Evolutionary conservation across 2,797 vertebrate genomes (phyloP).

Genomic region (Anas flavirostris): DNA sequence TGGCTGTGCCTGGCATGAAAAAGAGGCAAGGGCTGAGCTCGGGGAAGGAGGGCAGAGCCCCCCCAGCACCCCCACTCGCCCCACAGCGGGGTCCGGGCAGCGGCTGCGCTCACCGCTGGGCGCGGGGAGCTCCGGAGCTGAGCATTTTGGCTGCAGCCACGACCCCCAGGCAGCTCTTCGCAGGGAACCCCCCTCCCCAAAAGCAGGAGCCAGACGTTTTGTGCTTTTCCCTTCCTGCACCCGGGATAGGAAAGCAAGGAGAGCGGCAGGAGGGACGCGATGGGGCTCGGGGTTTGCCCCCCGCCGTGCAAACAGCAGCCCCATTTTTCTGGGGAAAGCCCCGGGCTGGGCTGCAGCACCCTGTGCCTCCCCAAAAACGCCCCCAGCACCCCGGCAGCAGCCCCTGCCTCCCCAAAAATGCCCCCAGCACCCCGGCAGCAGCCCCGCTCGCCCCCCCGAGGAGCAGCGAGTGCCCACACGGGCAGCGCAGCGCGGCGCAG

Average conservation of each 20-base stretch:
- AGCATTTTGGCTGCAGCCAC: not conserved
- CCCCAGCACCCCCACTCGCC: no score
- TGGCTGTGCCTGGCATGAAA: not conserved
- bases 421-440: not conserved
- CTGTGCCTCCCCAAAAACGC: not conserved
- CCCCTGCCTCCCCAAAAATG: not conserved
- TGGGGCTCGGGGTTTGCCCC: not conserved
- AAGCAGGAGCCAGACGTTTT: rapidly evolving
- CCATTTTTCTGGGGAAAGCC: not conserved
- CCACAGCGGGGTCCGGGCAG: rapidly evolving
- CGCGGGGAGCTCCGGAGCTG: not conserved
- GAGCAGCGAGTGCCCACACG: not conserved
- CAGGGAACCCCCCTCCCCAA: not conserved
- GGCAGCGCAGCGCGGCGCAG: not conserved
- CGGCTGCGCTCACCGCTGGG: rapidly evolving
- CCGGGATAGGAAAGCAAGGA: not conserved
- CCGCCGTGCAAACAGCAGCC: not conserved
- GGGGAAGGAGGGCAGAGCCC: not conserved
- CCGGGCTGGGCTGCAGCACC: not conserved
- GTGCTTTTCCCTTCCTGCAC: not conserved
- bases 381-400: not conserved
- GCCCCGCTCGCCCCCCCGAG: not conserved
- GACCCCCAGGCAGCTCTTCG: not conserved
- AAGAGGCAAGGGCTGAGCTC: not conserved
- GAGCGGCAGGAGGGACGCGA: not conserved